phyloP scores from a whole-genome alignment of 1,140 invertebrate species.

The Cydia fagiglandana region DNA sequence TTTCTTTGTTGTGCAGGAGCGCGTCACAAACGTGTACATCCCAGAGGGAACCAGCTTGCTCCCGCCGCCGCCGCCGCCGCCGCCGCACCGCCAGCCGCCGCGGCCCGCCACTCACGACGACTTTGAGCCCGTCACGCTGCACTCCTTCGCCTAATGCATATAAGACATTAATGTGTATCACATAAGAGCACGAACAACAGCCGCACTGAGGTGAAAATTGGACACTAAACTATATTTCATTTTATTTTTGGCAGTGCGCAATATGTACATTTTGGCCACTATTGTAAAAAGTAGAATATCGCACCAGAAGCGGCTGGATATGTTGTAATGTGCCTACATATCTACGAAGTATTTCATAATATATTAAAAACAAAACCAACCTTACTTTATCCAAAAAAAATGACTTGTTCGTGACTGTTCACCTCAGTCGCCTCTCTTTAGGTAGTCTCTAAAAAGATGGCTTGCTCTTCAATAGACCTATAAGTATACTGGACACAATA shows the following conservation, averaged over 20 bases:
- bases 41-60: constrained; percentile 80
- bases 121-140: constrained; percentile 76
- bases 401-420: background rate
- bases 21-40: constrained; percentile 80
- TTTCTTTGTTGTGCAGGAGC: constrained; percentile 63
- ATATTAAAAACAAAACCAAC: too few species aligned
- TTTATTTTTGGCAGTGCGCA: background rate
- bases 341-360: too few species aligned
- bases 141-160: constrained; percentile 68
- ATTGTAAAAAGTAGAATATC: too few species aligned
- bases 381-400: too few species aligned
- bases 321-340: too few species aligned
- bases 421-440: background rate
- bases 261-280: background rate
- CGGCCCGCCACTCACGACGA: constrained; percentile 78
- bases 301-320: background rate
- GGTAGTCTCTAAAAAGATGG: background rate
- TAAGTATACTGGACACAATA: constrained; percentile 12
- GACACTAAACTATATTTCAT: background rate
- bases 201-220: background rate
- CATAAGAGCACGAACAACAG: constrained; percentile 28
- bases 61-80: constrained; percentile 77
- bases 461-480: background rate
- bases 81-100: constrained; percentile 67
- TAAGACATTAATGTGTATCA: background rate